Evolutionary conservation across 2,113 vertebrate species (phyloP), one percentile per base, ranked within the genome.

Genomic region (Nanorana parkeri): DNA sequence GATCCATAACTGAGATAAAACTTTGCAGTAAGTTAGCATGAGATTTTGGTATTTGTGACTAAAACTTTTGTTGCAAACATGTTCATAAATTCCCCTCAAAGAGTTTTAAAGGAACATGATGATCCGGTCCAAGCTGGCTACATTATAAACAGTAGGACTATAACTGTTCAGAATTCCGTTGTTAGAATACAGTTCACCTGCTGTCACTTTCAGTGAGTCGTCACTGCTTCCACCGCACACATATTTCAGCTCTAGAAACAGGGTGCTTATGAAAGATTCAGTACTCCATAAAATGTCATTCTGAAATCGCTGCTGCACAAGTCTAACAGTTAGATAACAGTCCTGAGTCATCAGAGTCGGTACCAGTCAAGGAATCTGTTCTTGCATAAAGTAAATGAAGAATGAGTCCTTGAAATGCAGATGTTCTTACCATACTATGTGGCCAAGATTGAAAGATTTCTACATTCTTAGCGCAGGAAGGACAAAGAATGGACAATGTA

Each of bases 261-360:
- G 41, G 74, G 36, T 28, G 60, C 21, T 21, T 64, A 64, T 77
- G 41, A 77, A 77, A 64, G 74, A 77, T 77, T 77, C 65, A 77
- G 60, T 23, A 77, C 61, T 63, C 58, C 28, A 15, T 29, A 20
- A 77, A 64, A 65, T 51, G 60, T 36, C 61, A 63, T 64, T 64
- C 23, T 51, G 23, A 63, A 64, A 64, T 23, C 74, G 21, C 74
- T 61, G 60, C 74, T 65, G 74, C 55, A 77, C 32, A 61, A 63
- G 47, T n/a, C 26, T 63, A 23, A n/a, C 29, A 51, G 58, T 77
- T 77, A 77, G 60, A 36, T 77, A 77, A 77, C 19, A 28, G 23
- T 64, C 74, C 74, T 64, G 60, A 63, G 74, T 64, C 32, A 77
- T 51, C 74, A 26, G 20, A 71, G 68, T 71, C 68, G 15, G 52